phyloP scores from a whole-genome alignment of 2,888 invertebrate species.

The Leucophenga montana region DNA sequence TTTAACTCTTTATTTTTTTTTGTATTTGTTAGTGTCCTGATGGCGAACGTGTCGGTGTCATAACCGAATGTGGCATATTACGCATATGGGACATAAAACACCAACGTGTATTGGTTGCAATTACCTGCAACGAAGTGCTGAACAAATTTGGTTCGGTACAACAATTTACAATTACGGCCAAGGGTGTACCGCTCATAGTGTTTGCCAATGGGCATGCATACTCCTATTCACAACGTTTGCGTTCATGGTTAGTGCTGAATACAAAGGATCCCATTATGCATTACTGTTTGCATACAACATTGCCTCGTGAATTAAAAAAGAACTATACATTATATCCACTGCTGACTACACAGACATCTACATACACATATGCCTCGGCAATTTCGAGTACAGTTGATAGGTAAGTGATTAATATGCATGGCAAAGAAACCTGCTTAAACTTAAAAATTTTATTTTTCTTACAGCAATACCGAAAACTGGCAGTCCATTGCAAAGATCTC shows the following conservation, averaged over 20 bases:
- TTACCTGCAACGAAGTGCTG: slow-evolving; percentile 69
- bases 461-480: slow-evolving; percentile 69
- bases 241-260: slow-evolving; percentile 79
- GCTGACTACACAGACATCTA: slow-evolving; percentile 69
- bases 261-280: slow-evolving; percentile 75
- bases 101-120: slow-evolving; percentile 58
- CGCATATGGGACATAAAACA: slow-evolving; percentile 69
- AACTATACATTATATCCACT: slow-evolving; percentile 69
- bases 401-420: slow-evolving; percentile 40
- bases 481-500: slow-evolving; percentile 69
- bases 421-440: not conserved
- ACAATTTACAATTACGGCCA: slow-evolving; percentile 78
- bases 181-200: slow-evolving; percentile 87
- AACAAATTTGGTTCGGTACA: slow-evolving; percentile 75
- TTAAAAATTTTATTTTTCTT: slow-evolving; percentile 17
- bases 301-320: slow-evolving; percentile 70
- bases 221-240: slow-evolving; percentile 84
- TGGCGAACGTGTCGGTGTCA: slow-evolving; percentile 69
- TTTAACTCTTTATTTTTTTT: not conserved
- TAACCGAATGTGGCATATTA: slow-evolving; percentile 71
- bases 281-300: slow-evolving; percentile 73
- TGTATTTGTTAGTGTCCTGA: slow-evolving; percentile 63
- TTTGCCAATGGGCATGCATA: slow-evolving; percentile 89
- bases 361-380: slow-evolving; percentile 62
- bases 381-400: slow-evolving; percentile 55